phyloP scores from a whole-genome alignment of 1,140 invertebrate species.

The Halesus radiatus region DNA sequence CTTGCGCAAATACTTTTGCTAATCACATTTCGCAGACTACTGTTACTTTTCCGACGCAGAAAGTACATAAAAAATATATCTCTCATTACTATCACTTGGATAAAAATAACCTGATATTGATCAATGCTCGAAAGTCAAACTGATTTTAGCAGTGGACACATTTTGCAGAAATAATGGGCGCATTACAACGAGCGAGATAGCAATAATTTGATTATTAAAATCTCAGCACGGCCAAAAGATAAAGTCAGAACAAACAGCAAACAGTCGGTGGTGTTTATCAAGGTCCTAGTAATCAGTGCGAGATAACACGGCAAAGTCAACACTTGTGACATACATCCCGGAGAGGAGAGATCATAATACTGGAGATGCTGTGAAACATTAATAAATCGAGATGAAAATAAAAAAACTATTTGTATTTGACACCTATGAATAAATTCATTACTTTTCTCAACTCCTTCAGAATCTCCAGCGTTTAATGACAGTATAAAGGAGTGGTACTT shows the following conservation, averaged over 20 bases:
- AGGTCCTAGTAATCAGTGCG: constrained; percentile 14
- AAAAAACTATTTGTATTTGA: no score
- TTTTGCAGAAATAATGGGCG: background rate
- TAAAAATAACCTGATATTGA: constrained; percentile 24
- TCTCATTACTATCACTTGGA: background rate
- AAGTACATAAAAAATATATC: background rate
- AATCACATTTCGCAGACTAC: background rate
- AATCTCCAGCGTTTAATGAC: no score
- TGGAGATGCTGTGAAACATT: no score
- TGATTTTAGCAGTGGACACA: background rate
- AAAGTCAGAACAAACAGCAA: constrained; percentile 24
- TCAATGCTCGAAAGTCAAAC: background rate
- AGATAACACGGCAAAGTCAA: constrained; percentile 29
- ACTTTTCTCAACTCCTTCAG: no score
- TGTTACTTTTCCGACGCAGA: background rate
- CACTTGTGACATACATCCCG: background rate
- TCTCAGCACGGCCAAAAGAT: constrained; percentile 11
- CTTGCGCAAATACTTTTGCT: background rate
- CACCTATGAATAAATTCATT: no score
- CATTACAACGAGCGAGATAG: background rate
- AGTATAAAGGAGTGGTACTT: no score
- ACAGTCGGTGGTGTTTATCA: constrained; percentile 29
- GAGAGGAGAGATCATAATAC: background rate
- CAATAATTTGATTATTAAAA: background rate
- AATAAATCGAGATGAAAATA: no score